These are phyloP conservation scores for Aleiodes sp. DNA, from an alignment of 1,140 invertebrate genomes.

Conservation along the genomic window DNA sequence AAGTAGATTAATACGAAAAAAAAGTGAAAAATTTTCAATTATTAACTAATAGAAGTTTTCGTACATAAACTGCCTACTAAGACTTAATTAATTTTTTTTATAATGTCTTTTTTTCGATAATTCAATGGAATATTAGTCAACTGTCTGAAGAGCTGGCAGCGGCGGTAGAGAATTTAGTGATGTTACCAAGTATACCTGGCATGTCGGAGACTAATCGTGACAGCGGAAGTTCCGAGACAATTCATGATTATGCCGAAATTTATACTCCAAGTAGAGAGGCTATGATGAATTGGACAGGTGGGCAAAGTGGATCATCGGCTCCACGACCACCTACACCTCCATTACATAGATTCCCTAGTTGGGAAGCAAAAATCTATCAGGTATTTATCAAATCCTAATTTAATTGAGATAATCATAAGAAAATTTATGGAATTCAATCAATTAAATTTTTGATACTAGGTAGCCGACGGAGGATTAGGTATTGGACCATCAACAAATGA, in stretches of 20 bases:
- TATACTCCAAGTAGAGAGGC: conserved; percentile 89
- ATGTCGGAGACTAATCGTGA: conserved; percentile 54
- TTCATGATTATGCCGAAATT: conserved; percentile 92
- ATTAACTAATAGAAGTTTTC: background rate
- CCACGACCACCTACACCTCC: conserved; percentile 87
- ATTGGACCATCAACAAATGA: conserved; percentile 61
- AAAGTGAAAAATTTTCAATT: background rate
- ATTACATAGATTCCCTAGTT: conserved; percentile 87
- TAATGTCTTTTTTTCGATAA: conserved; percentile 14
- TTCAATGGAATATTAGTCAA: conserved; percentile 45
- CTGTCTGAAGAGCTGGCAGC: conserved; percentile 62
- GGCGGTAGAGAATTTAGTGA: conserved; percentile 61
- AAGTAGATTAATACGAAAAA: conserved; percentile 8
- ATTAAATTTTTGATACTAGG: conserved; percentile 59
- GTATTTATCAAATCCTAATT: conserved; percentile 61
- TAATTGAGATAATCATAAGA: background rate
- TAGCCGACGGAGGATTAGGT: conserved; percentile 83
- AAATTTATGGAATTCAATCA: conserved; percentile 16
- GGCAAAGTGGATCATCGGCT: conserved; percentile 51
- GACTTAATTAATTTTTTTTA: background rate
- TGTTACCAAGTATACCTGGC: conserved; percentile 57
- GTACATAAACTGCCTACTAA: background rate
- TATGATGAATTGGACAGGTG: conserved; percentile 51
- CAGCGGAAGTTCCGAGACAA: conserved; percentile 70
- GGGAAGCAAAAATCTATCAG: conserved; percentile 95